Conservation (phyloP, 2,888 invertebrate species). For the Pandemis cinnamomeana region DNA sequence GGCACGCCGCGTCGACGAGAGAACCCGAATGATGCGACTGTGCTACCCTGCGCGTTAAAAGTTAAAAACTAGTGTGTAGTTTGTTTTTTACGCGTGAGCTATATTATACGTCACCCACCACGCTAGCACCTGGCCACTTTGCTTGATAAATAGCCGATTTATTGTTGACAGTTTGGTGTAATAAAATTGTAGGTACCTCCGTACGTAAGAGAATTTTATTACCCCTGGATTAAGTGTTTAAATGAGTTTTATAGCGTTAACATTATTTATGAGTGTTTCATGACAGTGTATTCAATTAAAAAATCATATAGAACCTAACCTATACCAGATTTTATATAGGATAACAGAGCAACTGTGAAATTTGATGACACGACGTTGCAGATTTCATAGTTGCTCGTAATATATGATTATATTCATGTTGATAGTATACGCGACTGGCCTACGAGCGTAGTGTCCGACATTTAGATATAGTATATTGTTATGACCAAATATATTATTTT, state of each 20-base stretch:
- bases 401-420: conserved; percentile 33
- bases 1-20: conserved; percentile 23
- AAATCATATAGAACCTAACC: conserved; percentile 32
- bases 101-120: conserved; percentile 66
- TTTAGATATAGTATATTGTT: conserved; percentile 49
- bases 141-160: conserved; percentile 47
- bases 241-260: conserved; percentile 28
- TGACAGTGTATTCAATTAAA: conserved; percentile 32
- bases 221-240: conserved; percentile 15
- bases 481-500: conserved; percentile 62
- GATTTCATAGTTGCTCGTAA: conserved; percentile 42
- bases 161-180: neutral
- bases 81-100: neutral
- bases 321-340: conserved; percentile 20
- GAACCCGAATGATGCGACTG: conserved; percentile 16
- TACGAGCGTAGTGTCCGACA: conserved; percentile 32
- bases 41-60: neutral
- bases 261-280: conserved; percentile 42
- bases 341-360: conserved; percentile 42
- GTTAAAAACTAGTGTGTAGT: neutral
- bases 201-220: conserved; percentile 18
- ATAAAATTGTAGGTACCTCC: neutral
- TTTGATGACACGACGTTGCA: conserved; percentile 35
- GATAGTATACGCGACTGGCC: conserved; percentile 37
- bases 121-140: conserved; percentile 78